These are phyloP conservation scores for Phaedon cochleariae DNA, from an alignment of 2,888 invertebrate species.

Conservation along the genomic window DNA sequence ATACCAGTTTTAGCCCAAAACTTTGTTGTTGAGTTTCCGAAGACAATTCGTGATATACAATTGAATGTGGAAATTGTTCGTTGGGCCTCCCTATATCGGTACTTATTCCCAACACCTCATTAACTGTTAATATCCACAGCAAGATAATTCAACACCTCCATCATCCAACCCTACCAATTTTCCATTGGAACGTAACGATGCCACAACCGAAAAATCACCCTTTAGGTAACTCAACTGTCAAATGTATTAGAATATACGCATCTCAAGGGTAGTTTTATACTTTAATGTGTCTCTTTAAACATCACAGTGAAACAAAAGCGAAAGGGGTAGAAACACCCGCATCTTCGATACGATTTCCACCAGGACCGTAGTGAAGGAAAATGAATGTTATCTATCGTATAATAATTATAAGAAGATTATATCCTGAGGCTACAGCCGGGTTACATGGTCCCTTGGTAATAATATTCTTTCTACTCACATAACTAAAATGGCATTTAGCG, in stretches of 20 bases:
- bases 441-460: too few species aligned
- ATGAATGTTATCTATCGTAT: too few species aligned
- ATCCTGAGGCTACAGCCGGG: too few species aligned
- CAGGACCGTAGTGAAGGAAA: neutral
- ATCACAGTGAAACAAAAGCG: slow-evolving; percentile 56
- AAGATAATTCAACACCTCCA: slow-evolving; percentile 32
- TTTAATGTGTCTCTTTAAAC: slow-evolving; percentile 58
- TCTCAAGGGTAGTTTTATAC: slow-evolving; percentile 58
- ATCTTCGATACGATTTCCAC: slow-evolving; percentile 45
- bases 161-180: slow-evolving; percentile 25
- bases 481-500: too few species aligned
- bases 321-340: slow-evolving; percentile 54
- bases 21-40: too few species aligned
- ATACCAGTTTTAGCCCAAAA: too few species aligned
- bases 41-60: too few species aligned
- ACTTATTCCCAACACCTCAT: slow-evolving; percentile 22
- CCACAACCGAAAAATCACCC: slow-evolving; percentile 51
- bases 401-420: too few species aligned
- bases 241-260: slow-evolving; percentile 60
- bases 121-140: slow-evolving; percentile 30
- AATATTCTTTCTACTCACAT: too few species aligned
- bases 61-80: too few species aligned
- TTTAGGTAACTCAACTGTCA: slow-evolving; percentile 48
- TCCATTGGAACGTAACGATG: slow-evolving; percentile 44
- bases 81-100: too few species aligned